Evolutionary conservation across 2,113 vertebrate genomes (phyloP), one percentile per base, ranked within the genome.

Genomic region (Regulus satrapa): DNA sequence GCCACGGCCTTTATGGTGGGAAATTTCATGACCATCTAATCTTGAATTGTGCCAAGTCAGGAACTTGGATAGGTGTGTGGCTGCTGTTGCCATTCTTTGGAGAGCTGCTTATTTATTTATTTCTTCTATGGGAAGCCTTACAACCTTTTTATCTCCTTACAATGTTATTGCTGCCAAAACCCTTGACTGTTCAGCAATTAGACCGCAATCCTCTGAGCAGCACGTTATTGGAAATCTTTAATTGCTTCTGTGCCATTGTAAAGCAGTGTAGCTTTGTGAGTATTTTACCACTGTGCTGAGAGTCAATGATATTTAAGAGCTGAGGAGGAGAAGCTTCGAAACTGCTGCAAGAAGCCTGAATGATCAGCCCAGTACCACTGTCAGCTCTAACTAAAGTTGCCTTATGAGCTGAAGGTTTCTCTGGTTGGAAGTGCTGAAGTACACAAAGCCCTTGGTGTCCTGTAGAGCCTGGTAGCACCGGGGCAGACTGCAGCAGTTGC

Each of bases 91-190:
- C 32, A 6, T 74, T 92, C 63, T 85, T 73, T 48, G 72, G 31
- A 85, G 81, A 71, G 72, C 84, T 93, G 71, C 58, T 83, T 79
- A 19, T 83, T 85, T 95, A 51, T 91, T 94, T 95, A 38, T 91
- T 73, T 93, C 32, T 86, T 2, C 0, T 49, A 25, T 6, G 23
- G 68, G 64, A 83, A 87, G 23, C 56, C 43, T 79, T 66, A 59
- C 67, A 87, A 20, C 43, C 45, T 69, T 85, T 89, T 88, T 88
- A 69, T 83, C 86, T 80, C 76, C 19, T 74, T 13, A 4, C 36
- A 5, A 0, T 12, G 36, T 63, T 64, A 14, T 4, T 63, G 40
- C 86, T 84, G 91, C 86, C 89, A 63, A 89, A 88, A 91, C 19
- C 91, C 86, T 94, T 92, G 91, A 69, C 82, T 3, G 0, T 45